These are phyloP conservation scores for Perca fluviatilis DNA, from an alignment of 2,113 vertebrate species.

Conservation along the genomic window DNA sequence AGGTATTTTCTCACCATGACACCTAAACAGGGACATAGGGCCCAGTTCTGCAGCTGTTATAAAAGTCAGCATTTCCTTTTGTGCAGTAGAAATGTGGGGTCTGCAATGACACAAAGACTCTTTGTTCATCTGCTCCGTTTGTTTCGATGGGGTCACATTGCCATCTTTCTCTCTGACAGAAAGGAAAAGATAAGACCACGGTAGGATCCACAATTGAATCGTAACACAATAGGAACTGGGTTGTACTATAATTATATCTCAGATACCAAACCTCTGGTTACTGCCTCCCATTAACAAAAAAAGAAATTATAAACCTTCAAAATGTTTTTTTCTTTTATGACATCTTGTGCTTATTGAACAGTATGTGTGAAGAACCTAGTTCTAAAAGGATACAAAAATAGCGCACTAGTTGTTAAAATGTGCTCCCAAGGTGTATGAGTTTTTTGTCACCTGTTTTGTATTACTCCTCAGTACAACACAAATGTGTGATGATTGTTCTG, in stretches of 20 bases:
- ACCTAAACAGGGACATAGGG: constrained; percentile 42
- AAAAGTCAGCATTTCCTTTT: constrained; percentile 53
- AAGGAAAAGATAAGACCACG: neutral
- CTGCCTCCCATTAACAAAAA: neutral
- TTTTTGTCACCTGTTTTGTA: neutral
- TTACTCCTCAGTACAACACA: neutral
- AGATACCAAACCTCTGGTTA: constrained; percentile 1
- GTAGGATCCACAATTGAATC: neutral
- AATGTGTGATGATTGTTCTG: neutral
- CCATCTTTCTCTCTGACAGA: constrained; percentile 13
- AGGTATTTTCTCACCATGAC: constrained; percentile 49
- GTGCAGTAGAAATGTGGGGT: constrained; percentile 28
- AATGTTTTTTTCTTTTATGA: neutral
- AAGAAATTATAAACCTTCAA: neutral
- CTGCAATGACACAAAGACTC: constrained; percentile 21
- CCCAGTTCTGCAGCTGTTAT: constrained; percentile 20
- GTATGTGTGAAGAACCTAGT: neutral
- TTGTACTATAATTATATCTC: neutral
- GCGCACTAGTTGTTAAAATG: neutral
- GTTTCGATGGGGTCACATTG: constrained; percentile 50
- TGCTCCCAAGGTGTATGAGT: neutral
- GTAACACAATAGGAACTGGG: neutral
- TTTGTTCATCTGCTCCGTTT: constrained; percentile 58
- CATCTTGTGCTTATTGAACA: neutral
- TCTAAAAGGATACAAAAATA: constrained; percentile 8